Base-by-base conservation (phyloP, 2,888 invertebrate genomes). In the Cataglyphis albicans region DNA sequence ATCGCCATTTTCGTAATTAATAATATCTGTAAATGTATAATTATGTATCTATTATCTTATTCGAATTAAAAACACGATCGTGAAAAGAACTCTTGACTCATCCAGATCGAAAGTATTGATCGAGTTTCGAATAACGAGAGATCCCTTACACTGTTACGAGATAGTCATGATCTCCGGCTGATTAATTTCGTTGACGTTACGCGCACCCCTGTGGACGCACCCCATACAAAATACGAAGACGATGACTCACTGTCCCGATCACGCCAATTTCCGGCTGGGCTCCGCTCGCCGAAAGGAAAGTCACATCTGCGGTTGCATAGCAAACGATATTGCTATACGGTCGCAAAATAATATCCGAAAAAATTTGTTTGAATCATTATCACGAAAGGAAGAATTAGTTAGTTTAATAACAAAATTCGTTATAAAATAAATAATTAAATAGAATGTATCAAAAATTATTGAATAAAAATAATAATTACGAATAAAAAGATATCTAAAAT, bases 181-280 rank as follows among this genome's bases (percentile, higher is more conserved):
- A 85, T 81, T 83, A 83, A 86, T 86, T 72, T 81, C 21, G 52
- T 52, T 44, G 65, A 84, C 41, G 81, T 70, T 81, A 80, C 52
- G 29, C n/a, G 57, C 83, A 83, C 59, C 87, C 85, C 76, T 15
- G 59, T 59, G 7, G 15, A 44, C 32, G 61, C 32, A 18, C 48
- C 72, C 88, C 57, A n/a, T 35, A 70, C 18, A 67, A 44, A 72
- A 75, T 68, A 25, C 12, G 44, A 44, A 44, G 44, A 38, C 52
- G 52, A 44, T 88, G 88, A 88, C 64, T 88, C 88, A 88, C 75
- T 48, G 10, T 32, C 25, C 38, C 65, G 74, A 82, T 76, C 76
- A 68, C 57, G 48, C 76, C 75, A 82, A 86, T 88, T 83, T 86
- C 84, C 88, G 70, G 73, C 57, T 74, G 18, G 18, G 63, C 72